Base-by-base conservation (phyloP, 1,140 invertebrate genomes). In the Chrysomallon squamiferum region DNA sequence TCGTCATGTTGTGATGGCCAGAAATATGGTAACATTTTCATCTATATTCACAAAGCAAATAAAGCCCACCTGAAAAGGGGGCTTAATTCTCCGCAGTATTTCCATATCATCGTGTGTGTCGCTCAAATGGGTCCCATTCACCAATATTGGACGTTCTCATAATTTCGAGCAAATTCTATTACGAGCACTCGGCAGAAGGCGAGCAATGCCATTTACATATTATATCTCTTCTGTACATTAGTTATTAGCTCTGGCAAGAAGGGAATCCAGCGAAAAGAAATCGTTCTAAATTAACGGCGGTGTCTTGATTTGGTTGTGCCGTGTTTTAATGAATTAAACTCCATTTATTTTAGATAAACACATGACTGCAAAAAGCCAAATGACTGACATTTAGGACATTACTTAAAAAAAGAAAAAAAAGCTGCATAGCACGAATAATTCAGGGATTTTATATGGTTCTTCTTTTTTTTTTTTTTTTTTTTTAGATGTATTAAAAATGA, bases 11-110 rank as follows among this genome's bases (percentile, higher is more conserved):
- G 43, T 43, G 33, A 49, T 27, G 61, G 33, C 22, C n/a, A 35
- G 50, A 25, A 32, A 30, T 57, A 25, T 33, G 32, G 30, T 65
- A 64, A 67, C 57, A 65, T 71, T 71, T n/a, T 64, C 69, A 71
- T 71, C 66, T 71, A 65, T 67, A 71, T 71, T 65, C 69, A 67
- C 69, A 65, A 54, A 41, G 62, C 60, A 60, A 71, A 60, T 61
- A 64, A 33, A 45, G 60, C 15, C 41, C 43, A 54, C 33, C 59
- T 70, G 59, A 60, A 64, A 64, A 64, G 60, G 59, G 38, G 62
- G 68, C 68, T 70, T 70, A 70, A 70, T 70, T 70, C 66, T 64
- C 63, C 68, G 50, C 68, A 63, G 50, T 60, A 70, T 70, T 70
- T 70, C 68, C 68, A 70, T 70, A 70, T 66, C 61, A 62, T 32